Percentiles rank a stretch among this genome's conserved stretches.
These are phyloP conservation scores for Hydrotaea diabolus DNA, from an alignment of 2,888 invertebrate genomes.

Conservation along the genomic window DNA sequence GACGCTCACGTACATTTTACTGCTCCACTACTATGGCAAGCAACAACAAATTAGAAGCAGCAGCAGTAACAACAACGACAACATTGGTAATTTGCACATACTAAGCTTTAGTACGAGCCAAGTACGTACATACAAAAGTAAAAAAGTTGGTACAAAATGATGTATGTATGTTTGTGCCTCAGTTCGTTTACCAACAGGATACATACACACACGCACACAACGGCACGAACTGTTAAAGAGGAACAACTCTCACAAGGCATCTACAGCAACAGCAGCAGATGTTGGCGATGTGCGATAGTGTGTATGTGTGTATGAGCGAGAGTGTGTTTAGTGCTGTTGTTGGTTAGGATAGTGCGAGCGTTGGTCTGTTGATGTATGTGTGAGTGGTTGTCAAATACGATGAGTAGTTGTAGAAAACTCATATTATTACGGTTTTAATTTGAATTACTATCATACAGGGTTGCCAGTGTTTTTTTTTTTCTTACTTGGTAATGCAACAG, in stretches of 20 bases:
- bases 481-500: background rate
- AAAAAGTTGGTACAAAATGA: no score
- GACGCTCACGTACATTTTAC: slow-evolving; percentile 53
- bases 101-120: slow-evolving; percentile 42
- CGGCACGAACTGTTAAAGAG: slow-evolving; percentile 7
- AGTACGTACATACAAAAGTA: slow-evolving; percentile 41
- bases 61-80: slow-evolving; percentile 46
- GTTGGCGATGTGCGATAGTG: background rate
- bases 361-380: background rate
- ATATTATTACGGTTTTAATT: slow-evolving; percentile 59
- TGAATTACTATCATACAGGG: slow-evolving; percentile 44
- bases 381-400: background rate
- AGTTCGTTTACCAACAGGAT: background rate
- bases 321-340: background rate
- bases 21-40: slow-evolving; percentile 38
- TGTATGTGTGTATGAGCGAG: no score
- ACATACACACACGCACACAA: slow-evolving; percentile 39
- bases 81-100: slow-evolving; percentile 52
- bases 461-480: no score
- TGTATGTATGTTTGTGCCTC: no score
- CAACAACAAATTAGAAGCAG: slow-evolving; percentile 30
- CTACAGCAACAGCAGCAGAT: slow-evolving; percentile 14
- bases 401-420: slow-evolving; percentile 35
- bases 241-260: slow-evolving; percentile 29
- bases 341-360: slow-evolving; percentile 1